A percentile compares a stretch with the other conserved stretches of the same genome.
Evolutionary conservation across 2,888 invertebrate species (phyloP).

Genomic region (Chloromyia formosa): DNA sequence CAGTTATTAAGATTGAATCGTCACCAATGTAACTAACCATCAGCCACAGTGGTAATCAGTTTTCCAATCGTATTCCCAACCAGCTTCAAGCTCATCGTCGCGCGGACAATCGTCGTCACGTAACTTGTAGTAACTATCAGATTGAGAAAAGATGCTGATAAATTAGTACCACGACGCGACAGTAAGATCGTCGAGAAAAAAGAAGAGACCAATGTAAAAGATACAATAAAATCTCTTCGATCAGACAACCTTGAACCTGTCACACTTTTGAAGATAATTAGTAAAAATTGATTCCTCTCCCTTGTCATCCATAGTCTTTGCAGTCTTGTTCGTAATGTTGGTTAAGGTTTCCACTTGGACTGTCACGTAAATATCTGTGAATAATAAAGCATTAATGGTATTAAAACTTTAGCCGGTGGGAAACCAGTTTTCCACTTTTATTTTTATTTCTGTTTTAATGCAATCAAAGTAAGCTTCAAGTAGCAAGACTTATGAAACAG

Average conservation of each 20-base stretch:
- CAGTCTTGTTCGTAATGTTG: background rate
- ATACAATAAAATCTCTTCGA: background rate
- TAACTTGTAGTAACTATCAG: no score
- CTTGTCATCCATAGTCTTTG: constrained; percentile 16
- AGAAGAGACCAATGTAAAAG: background rate
- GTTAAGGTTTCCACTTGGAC: background rate
- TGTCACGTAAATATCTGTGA: background rate
- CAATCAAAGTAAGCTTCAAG: background rate
- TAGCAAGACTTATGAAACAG: background rate
- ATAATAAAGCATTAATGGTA: background rate
- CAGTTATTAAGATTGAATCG: background rate
- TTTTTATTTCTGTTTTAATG: background rate
- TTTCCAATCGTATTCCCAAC: background rate
- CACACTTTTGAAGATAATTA: constrained; percentile 9
- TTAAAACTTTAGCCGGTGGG: background rate
- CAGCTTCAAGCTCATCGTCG: background rate
- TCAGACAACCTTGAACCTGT: constrained; percentile 22
- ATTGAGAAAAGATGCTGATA: no score
- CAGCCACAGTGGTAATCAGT: background rate
- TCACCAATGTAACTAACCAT: background rate
- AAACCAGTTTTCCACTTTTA: background rate
- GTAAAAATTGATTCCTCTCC: background rate
- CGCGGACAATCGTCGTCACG: no score
- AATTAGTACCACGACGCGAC: no score
- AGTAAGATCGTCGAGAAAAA: background rate